Percentiles rank a stretch among this genome's conserved stretches.
Conservation (phyloP, 2,113 vertebrate genomes). For the Phasianus colchicus region DNA sequence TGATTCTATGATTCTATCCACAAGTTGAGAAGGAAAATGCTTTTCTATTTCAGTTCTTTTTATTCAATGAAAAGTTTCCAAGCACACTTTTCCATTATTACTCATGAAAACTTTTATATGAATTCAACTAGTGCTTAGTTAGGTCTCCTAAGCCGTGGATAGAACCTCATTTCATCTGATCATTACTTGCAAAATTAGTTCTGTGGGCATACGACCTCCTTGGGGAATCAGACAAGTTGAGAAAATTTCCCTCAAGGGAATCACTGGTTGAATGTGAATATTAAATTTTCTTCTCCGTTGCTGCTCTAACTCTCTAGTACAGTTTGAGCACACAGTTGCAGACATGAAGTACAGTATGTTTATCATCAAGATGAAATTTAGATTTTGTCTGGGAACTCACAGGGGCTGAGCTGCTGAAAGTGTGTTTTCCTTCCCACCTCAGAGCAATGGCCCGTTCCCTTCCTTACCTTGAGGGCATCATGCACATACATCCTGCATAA, state of each 20-base stretch:
- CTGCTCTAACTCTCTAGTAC: neutral
- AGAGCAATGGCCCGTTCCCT: neutral
- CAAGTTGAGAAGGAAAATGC: neutral
- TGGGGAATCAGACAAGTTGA: constrained; percentile 37
- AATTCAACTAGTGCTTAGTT: neutral
- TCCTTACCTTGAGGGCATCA: neutral
- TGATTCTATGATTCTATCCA: neutral
- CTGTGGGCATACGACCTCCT: constrained; percentile 33
- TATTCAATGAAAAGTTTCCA: neutral
- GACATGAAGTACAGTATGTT: neutral
- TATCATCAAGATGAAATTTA: neutral
- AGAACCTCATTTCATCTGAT: constrained; percentile 31
- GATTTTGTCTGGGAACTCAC: neutral
- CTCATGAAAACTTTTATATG: neutral
- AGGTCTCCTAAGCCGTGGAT: neutral
- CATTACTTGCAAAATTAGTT: constrained; percentile 40
- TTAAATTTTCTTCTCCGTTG: constrained; percentile 18
- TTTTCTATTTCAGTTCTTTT: neutral
- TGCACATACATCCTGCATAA: fast-evolving
- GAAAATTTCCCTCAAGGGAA: constrained; percentile 17
- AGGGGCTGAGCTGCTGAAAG: neutral
- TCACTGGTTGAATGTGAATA: neutral
- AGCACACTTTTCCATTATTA: neutral
- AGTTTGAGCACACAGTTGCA: neutral
- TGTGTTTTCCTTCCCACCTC: neutral